Conservation (phyloP, 2,888 invertebrate genomes). For the Sphecodes monilicornis region DNA sequence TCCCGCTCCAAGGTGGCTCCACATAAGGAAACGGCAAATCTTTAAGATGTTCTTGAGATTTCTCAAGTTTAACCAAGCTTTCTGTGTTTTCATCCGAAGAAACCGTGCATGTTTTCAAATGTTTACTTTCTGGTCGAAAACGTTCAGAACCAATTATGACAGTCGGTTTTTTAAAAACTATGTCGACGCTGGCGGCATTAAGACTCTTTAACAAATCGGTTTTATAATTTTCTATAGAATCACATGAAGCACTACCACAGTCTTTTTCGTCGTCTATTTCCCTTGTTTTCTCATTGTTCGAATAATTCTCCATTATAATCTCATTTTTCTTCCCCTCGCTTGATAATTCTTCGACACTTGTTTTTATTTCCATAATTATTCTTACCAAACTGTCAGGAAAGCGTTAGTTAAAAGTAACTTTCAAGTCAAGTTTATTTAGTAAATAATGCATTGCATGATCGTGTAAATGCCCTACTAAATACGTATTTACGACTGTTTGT, state of each 20-base stretch:
- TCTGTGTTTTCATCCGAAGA: not conserved
- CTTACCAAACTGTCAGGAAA: not conserved
- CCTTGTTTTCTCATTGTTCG: not conserved
- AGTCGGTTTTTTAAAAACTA: slow-evolving; percentile 1
- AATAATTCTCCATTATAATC: not conserved
- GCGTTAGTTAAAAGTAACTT: not conserved
- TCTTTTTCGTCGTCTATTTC: not conserved
- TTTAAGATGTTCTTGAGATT: not conserved
- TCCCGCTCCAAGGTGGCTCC: slow-evolving; percentile 93
- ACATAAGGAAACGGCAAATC: slow-evolving; percentile 88
- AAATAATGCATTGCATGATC: too few relatives aligned
- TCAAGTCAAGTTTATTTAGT: not conserved
- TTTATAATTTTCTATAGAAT: not conserved
- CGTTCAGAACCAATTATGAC: not conserved
- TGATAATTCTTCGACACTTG: not conserved
- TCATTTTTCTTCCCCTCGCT: not conserved
- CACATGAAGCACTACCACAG: not conserved
- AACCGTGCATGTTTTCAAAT: not conserved
- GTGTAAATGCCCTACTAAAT: not conserved
- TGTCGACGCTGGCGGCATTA: not conserved
- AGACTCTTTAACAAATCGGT: not conserved
- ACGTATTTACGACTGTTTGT: too few relatives aligned
- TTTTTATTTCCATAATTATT: not conserved
- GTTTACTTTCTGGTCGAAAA: not conserved
- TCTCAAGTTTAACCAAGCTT: not conserved